Percentiles rank a stretch among this genome's conserved stretches.
Conservation (phyloP, 2,888 invertebrate species). For the Nymphalis polychloros region DNA sequence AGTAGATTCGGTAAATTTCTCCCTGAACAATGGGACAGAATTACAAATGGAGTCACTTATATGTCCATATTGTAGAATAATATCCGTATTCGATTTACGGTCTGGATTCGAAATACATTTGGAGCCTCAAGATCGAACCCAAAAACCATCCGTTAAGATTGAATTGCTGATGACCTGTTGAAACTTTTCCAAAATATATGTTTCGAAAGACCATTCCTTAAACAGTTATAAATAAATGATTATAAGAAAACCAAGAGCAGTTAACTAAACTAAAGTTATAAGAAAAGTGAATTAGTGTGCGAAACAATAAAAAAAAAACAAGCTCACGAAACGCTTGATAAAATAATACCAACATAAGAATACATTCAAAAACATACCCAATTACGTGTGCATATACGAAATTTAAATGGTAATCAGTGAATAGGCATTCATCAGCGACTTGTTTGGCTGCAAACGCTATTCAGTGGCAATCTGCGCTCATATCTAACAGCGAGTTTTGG, state of each 20-base stretch:
- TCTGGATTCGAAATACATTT: slow-evolving; percentile 21
- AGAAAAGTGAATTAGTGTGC: neutral
- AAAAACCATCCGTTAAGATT: neutral
- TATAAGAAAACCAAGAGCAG: too few species aligned
- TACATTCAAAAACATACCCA: neutral
- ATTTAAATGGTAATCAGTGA: slow-evolving; percentile 22
- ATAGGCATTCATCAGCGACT: slow-evolving; percentile 24
- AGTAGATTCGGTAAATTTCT: slow-evolving; percentile 34
- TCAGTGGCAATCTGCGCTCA: slow-evolving; percentile 34
- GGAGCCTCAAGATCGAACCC: neutral
- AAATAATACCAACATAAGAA: slow-evolving; percentile 5
- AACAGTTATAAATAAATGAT: too few species aligned
- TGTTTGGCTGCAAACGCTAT: slow-evolving; percentile 26
- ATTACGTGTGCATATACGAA: slow-evolving; percentile 10
- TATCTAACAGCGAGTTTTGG: slow-evolving; percentile 38
- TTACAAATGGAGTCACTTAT: slow-evolving; percentile 32
- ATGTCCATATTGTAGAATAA: slow-evolving; percentile 26
- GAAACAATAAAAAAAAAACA: neutral
- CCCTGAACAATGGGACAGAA: slow-evolving; percentile 32
- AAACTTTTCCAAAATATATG: neutral
- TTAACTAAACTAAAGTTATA: too few species aligned
- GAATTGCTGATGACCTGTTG: neutral
- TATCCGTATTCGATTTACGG: slow-evolving; percentile 23
- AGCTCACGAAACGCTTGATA: neutral
- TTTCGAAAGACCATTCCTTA: too few species aligned